Percentiles rank a stretch among this genome's conserved stretches.
Evolutionary conservation across 2,797 vertebrate species (phyloP).

Genomic region (Mormyrops boulengeri): DNA sequence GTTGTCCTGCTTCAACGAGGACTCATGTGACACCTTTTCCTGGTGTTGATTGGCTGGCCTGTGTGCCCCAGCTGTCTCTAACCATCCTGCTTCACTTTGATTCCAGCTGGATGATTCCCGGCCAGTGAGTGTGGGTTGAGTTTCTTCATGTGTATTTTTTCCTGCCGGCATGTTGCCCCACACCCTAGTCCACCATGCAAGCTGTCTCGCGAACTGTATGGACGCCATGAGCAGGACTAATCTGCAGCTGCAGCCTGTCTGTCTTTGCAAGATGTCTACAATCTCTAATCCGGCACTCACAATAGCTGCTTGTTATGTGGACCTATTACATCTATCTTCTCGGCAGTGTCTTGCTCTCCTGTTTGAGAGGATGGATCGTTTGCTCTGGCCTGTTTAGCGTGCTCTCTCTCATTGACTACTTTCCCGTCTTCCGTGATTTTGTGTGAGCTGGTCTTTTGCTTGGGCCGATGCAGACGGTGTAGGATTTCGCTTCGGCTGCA

Average conservation of each 20-base stretch:
- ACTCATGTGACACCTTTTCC: neutral
- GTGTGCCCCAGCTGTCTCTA: neutral
- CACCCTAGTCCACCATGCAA: slow-evolving; percentile 30
- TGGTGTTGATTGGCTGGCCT: neutral
- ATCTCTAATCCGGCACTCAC: neutral
- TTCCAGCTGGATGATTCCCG: slow-evolving; percentile 69
- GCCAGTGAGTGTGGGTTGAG: slow-evolving; percentile 66
- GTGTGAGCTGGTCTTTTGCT: neutral
- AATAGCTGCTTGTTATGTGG: neutral
- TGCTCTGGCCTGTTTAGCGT: neutral
- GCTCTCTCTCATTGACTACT: neutral
- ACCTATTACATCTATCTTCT: neutral
- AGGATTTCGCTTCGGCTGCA: neutral
- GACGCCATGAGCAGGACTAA: neutral
- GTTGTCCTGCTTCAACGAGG: neutral
- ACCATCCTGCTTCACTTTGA: slow-evolving; percentile 37
- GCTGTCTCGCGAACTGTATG: neutral
- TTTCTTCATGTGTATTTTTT: slow-evolving; percentile 39
- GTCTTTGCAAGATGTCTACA: neutral
- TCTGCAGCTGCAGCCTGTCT: neutral
- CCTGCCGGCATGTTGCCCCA: slow-evolving; percentile 44
- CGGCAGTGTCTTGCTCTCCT: neutral
- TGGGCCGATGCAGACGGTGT: neutral
- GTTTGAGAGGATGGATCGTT: neutral
- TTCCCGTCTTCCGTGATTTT: neutral